Evolutionary conservation across 2,888 invertebrate species (phyloP), one percentile per base, ranked within the genome.

Genomic region (Molorchus minor): DNA sequence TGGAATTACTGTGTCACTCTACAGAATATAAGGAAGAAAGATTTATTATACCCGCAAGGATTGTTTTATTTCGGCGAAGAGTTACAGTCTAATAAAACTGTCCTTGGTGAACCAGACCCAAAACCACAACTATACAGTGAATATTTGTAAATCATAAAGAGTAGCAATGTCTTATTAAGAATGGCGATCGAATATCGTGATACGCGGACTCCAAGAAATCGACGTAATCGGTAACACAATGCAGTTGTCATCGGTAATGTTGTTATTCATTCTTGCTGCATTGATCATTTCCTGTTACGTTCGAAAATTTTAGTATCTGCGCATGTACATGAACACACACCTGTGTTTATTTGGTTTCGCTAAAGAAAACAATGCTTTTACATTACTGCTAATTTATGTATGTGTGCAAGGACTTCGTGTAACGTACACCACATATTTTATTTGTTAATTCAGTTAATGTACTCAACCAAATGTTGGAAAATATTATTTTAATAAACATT

Each of bases 151-250:
- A 43, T 49, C 35, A 36, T 44, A 47, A 53, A 53, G 41, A 47
- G 38, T 58, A 54, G 54, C 58, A 58, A 54, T 58, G 30, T 13
- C 30, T 54, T 35, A 56, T 61, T 61, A 56, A 52, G 35, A 46
- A 61, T 61, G 46, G 43, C 52, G 60, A 61, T 61, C 30, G 60
- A 49, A 52, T 56, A 13, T 41, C 33, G 8, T 16, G 49, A 49
- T 49, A 49, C 7, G 13, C 15, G 29, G 62, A 54, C 13, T 49
- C 38, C 49, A 15, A 49, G 38, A 49, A 49, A 45, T 13, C 40
- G 30, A 40, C 38, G 25, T 13, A 36, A 38, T 38, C 38, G 19
- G 5, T 8, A 17, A 25, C 40, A 8, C 21, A 38, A 49, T 38
- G 25, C 38, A 49, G 38, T 38, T 21, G 49, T 49, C 49, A 49